Base-by-base conservation (phyloP, 2,113 vertebrate genomes). In the Phaethon lepturus region DNA sequence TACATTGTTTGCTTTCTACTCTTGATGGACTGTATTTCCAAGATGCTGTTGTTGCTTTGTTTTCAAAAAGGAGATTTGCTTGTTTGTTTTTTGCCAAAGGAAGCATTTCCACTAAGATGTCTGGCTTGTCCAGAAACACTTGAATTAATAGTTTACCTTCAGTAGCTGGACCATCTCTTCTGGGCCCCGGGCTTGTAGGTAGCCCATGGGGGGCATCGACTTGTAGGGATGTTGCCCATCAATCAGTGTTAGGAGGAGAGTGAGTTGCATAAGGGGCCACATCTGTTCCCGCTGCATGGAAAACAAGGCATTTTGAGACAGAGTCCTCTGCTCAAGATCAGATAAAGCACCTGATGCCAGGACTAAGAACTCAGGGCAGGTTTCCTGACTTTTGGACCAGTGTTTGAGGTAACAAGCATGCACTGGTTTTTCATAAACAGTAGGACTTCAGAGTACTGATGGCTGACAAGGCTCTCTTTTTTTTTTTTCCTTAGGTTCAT, bases 401-500 rank as follows among this genome's bases (percentile, higher is more conserved):
- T 67, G 33, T 71, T 60, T 49, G 44, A 52, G 58, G 23, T 31
- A 63, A 66, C 2, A 1, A 1, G 35, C 24, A 18, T 38, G 11
- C 42, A 28, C n/a, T 38, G 25, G 0, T 56, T 90, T 80, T 52
- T 74, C 16, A 19, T n/a, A 13, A 53, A 17, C 22, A 38, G 9
- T 25, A 33, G n/a, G 38, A 25, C 64, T 81, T 83, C 4, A 52
- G 38, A 44, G n/a, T 8, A 49, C 33, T 86, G 29, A 10, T n/a
- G 26, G 23, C 76, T 91, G 56, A 78, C 25, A 59, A 56, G 44
- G 24, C 60, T 59, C 17, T 81, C 9, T 33, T 82, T 40, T 12
- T 60, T 87, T 44, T 90, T 5, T 95, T 86, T 96, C 52, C 40
- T 75, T 86, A 99, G 99, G 85, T 99, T 98, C 86, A 96, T 98